phyloP scores from a whole-genome alignment of 2,797 vertebrate genomes.

The Fringilla coelebs region DNA sequence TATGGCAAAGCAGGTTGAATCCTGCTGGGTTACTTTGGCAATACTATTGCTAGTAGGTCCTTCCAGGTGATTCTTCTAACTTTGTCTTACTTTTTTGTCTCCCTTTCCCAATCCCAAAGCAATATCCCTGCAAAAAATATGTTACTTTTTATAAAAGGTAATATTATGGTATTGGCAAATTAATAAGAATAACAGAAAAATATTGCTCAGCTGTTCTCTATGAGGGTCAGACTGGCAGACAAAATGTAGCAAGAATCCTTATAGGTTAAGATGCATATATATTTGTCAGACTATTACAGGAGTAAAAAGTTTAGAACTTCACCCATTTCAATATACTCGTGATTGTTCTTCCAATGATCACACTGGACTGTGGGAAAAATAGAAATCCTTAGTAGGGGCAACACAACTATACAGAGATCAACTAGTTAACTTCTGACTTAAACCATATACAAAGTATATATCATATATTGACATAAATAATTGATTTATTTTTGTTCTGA shows the following conservation, averaged over 20 bases:
- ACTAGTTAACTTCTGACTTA: background rate
- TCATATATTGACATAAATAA: background rate
- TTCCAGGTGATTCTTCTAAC: background rate
- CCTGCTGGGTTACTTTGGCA: background rate
- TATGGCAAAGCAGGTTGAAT: background rate
- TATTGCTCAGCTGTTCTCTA: background rate
- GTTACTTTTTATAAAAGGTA: background rate
- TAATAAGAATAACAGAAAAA: background rate
- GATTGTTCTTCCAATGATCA: background rate
- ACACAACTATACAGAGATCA: background rate
- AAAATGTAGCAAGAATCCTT: background rate
- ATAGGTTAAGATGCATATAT: background rate
- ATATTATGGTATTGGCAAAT: background rate
- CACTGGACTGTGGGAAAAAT: background rate
- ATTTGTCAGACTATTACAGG: background rate
- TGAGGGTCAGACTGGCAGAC: background rate
- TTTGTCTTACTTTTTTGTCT: background rate
- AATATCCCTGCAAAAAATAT: background rate
- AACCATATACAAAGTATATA: background rate
- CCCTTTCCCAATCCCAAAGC: background rate
- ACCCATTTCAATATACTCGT: background rate
- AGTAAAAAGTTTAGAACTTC: background rate
- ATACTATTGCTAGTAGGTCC: background rate
- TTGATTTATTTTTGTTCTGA: background rate
- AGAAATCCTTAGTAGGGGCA: background rate